Percentiles rank a stretch among this genome's conserved stretches.
Evolutionary conservation across 2,888 invertebrate species (phyloP).

Genomic region (Apamea anceps): DNA sequence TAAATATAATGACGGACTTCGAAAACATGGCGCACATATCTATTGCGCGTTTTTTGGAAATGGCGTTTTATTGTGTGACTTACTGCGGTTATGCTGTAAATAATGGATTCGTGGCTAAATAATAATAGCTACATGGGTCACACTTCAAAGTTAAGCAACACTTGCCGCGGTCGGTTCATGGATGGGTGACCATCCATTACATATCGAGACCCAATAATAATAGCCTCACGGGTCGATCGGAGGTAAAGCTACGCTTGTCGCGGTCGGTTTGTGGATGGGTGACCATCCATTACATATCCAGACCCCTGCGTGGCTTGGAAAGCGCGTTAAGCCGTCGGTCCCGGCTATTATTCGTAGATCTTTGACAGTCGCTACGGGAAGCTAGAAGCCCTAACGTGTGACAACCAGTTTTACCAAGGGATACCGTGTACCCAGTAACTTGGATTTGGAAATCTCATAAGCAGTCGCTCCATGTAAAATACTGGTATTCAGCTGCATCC

Average conservation of each 20-base stretch:
- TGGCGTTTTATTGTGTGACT: neutral
- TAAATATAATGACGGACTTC: slow-evolving; percentile 59
- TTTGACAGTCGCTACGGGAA: neutral
- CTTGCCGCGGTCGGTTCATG: neutral
- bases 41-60: slow-evolving; percentile 17
- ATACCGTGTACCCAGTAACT: too few species aligned
- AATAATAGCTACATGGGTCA: neutral
- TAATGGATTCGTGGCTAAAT: neutral
- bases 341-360: neutral
- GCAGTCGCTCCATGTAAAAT: too few species aligned
- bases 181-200: neutral
- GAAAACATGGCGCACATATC: slow-evolving; percentile 34
- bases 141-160: neutral
- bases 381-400: neutral
- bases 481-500: neutral
- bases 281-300: neutral
- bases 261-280: neutral
- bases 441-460: too few species aligned
- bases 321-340: too few species aligned
- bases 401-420: neutral
- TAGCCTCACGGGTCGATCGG: too few species aligned
- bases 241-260: neutral
- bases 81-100: neutral
- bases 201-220: neutral
- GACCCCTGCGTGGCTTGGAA: neutral